phyloP scores from a whole-genome alignment of 2,888 invertebrate genomes.

The Tetropium fuscum region DNA sequence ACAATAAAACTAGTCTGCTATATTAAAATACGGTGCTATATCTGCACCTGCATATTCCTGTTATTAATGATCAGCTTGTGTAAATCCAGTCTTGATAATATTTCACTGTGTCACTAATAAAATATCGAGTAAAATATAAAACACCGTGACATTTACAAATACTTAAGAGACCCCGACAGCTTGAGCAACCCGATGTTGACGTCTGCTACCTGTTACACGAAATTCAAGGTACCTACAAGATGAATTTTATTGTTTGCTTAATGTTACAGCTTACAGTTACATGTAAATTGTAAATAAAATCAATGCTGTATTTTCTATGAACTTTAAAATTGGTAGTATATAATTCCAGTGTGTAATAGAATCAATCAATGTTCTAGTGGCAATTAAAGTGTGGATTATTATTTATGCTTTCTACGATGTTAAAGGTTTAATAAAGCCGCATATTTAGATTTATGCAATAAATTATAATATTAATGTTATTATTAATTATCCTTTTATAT shows the following conservation, averaged over 20 bases:
- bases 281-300: neutral
- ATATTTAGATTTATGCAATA: too few relatives aligned
- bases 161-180: neutral
- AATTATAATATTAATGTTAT: too few relatives aligned
- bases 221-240: neutral
- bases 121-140: too few relatives aligned
- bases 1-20: too few relatives aligned
- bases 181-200: neutral
- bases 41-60: neutral
- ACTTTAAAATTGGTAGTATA: neutral
- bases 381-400: too few relatives aligned
- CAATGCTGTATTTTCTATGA: neutral
- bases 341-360: too few relatives aligned
- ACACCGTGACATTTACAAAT: neutral
- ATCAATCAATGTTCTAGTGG: too few relatives aligned
- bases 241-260: neutral
- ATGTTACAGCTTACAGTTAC: neutral
- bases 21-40: slow-evolving; percentile 8
- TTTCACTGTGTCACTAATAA: too few relatives aligned
- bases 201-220: neutral
- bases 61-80: neutral
- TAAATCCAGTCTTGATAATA: too few relatives aligned
- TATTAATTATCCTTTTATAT: too few relatives aligned
- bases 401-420: too few relatives aligned
- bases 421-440: too few relatives aligned